phyloP scores from a whole-genome alignment of 2,797 vertebrate genomes.

The Philypnodon macrostomus region DNA sequence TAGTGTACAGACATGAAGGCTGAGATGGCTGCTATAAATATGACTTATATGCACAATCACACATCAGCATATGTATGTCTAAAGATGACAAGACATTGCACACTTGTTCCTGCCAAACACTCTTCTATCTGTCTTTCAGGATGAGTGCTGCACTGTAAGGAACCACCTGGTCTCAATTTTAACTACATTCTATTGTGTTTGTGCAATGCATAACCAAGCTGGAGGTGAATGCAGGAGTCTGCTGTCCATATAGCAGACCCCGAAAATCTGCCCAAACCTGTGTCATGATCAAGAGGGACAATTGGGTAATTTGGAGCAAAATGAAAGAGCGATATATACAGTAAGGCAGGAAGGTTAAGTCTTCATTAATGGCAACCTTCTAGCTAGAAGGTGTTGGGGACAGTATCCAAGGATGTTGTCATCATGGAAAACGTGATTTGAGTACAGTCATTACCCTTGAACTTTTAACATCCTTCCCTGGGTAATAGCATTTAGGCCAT shows the following conservation, averaged over 20 bases:
- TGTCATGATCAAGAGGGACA: conserved; percentile 42
- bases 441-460: conserved; percentile 47
- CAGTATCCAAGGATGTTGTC: conserved; percentile 44
- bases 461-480: conserved; percentile 54
- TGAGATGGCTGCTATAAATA: conserved; percentile 7
- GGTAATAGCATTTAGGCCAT: conserved; percentile 45
- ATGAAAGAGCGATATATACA: conserved; percentile 9
- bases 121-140: conserved; percentile 26
- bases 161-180: conserved; percentile 72
- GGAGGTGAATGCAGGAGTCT: conserved; percentile 27
- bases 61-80: neutral
- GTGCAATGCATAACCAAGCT: conserved; percentile 49
- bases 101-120: conserved; percentile 23
- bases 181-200: conserved; percentile 56
- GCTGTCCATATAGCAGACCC: conserved; percentile 32
- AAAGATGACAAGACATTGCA: conserved; percentile 15
- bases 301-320: conserved; percentile 39
- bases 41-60: conserved; percentile 8
- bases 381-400: conserved; percentile 19
- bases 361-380: conserved; percentile 26
- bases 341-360: conserved; percentile 21
- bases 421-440: conserved; percentile 36
- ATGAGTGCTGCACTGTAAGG: conserved; percentile 40
- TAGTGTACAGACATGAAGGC: neutral
- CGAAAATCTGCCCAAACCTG: conserved; percentile 32